Evolutionary conservation across 2,797 vertebrate species (phyloP), one percentile per base, ranked within the genome.

Genomic region (Sarcophilus harrisii): DNA sequence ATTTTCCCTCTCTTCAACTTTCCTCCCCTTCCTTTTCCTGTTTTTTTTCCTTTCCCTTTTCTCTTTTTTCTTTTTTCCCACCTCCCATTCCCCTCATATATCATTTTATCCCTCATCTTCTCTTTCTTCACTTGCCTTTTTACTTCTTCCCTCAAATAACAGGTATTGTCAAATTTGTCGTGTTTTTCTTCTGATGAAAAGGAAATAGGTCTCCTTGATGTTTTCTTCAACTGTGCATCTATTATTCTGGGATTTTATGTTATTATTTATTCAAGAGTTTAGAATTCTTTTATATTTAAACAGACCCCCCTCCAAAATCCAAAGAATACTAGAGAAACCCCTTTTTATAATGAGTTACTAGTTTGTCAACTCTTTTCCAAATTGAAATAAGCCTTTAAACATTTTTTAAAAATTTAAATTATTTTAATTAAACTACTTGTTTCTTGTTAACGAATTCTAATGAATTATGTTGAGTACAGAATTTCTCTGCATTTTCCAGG

Each of bases 401-500:
- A 92, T 29, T 97, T n/a, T 91, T 93, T 73, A 27, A 52, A 91
- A 54, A 93, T 57, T 0, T 0, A 95, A 90, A 94, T n/a, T 91
- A 91, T 73, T 97, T 95, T 8, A 1, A 93, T 97, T 4, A 0
- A 92, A 91, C 90, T 95, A 21, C 57, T 93, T 62, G 30, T 96
- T 38, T 93, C 89, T 96, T 96, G 57, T 0, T 24, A 96, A 93
- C 58, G 93, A 97, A 92, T 87, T 92, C 52, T 92, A 94, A 97
- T 97, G 96, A 93, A 96, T 96, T 94, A 94, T 45, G 92, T 16
- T 9, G 27, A 66, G 45, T 92, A 49, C 0, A 0, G 0, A 0
- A 54, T 92, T 97, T 95, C 95, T 96, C 95, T 91, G 96, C 96
- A 93, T 57, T 95, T 95, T 95, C 94, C 95, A 96, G 66, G 58